phyloP scores from a whole-genome alignment of 2,888 invertebrate species.

The Cryptosula pallasiana region DNA sequence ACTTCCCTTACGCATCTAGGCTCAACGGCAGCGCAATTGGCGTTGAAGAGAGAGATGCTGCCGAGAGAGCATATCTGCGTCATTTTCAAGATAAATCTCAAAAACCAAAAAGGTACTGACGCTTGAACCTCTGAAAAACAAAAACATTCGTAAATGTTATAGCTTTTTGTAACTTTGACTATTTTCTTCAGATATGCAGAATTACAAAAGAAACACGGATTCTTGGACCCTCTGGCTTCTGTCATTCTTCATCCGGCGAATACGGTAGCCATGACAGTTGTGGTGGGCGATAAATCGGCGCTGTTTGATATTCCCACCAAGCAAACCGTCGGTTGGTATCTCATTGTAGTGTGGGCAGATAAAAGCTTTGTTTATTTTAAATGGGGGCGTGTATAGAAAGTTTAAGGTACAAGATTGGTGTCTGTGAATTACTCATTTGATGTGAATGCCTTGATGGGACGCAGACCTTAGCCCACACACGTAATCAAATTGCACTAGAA shows the following conservation, averaged over 20 bases:
- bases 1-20: conserved; percentile 76
- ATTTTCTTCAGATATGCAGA: conserved; percentile 82
- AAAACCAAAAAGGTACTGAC: background rate
- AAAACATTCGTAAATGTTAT: no score
- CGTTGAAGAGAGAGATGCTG: conserved; percentile 79
- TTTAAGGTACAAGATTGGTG: no score
- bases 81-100: conserved; percentile 56
- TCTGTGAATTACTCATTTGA: no score
- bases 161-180: no score
- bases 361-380: no score
- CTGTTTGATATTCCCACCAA: conserved; percentile 12
- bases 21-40: conserved; percentile 86
- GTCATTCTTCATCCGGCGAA: conserved; percentile 66
- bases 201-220: conserved; percentile 76
- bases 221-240: conserved; percentile 81
- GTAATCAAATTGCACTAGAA: no score
- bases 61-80: conserved; percentile 86
- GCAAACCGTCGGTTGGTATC: conserved; percentile 21
- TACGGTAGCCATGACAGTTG: conserved; percentile 16
- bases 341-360: conserved; percentile 69
- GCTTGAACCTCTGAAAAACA: no score
- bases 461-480: no score
- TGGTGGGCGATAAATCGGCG: conserved; percentile 15
- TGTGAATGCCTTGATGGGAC: no score
- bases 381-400: no score